Evolutionary conservation across 2,797 vertebrate genomes (phyloP), one percentile per base, ranked within the genome.

Genomic region (Caiman crocodilus): DNA sequence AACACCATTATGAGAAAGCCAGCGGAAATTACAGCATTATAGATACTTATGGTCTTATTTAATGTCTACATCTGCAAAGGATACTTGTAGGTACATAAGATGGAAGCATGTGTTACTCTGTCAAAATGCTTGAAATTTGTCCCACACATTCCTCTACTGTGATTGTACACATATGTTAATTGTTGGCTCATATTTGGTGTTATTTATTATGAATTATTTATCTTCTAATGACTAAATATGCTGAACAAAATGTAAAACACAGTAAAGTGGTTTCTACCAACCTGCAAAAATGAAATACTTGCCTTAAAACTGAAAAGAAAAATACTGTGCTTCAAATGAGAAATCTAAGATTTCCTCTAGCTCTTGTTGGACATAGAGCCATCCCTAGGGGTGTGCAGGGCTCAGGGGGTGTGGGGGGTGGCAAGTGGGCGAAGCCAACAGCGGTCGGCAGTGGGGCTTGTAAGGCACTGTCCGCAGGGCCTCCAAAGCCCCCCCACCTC

Each of bases 81-180:
- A 77, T 84, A 82, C 71, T 76, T 84, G 32, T 89, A 89, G 74
- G 61, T n/a, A 92, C 79, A 87, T 1, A 57, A 55, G 75, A 13
- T 93, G 78, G 82, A 94, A 50, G 2, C 23, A 74, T 90, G 20
- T 11, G 56, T 85, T 89, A 67, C 90, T 90, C 79, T 82, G 85
- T 30, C 84, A 87, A 87, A 76, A 85, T 2, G 14, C 77, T 76
- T 56, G 64, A 86, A 79, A 83, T 89, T 90, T 85, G 91, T 93
- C 76, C 5, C 18, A 56, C 60, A 50, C 17, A 4, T 61, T 84
- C 80, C 30, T 91, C 7, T 81, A 82, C 82, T 85, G 30, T 79
- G 71, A 67, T 85, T n/a, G 26, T 30, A 21, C 64, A 59, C 58
- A 50, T 73, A 35, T 67, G 76, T 79, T 92, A 90, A 90, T 79